Conservation (phyloP, 2,113 vertebrate species). For the Mohoua ochrocephala region DNA sequence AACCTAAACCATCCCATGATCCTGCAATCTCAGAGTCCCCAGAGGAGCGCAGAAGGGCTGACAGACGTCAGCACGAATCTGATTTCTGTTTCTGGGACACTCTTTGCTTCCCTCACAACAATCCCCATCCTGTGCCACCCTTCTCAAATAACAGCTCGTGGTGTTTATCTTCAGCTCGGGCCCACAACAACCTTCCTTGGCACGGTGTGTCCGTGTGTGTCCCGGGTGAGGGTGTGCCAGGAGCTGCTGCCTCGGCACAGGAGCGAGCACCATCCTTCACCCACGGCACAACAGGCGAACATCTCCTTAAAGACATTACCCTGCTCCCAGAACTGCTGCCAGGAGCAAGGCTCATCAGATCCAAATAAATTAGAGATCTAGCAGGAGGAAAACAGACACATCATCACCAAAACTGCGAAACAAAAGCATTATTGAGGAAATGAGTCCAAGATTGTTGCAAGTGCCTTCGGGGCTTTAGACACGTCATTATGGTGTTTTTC, state of each 20-base stretch:
- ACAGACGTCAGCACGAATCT: rapidly evolving
- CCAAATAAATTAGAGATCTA: background rate
- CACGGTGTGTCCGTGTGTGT: background rate
- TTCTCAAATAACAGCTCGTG: background rate
- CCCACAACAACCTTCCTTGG: background rate
- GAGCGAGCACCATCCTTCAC: background rate
- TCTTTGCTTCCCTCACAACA: background rate
- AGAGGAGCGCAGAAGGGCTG: rapidly evolving
- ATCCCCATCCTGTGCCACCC: background rate
- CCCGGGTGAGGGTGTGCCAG: background rate
- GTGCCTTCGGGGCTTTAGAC: background rate
- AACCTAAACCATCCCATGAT: background rate
- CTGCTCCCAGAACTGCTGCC: background rate
- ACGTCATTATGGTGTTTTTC: background rate
- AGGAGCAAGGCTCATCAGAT: background rate
- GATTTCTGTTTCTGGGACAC: background rate
- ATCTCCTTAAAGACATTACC: background rate
- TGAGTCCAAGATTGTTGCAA: background rate
- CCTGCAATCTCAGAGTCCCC: background rate
- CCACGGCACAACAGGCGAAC: background rate
- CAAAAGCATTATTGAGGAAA: background rate
- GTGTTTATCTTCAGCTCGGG: background rate
- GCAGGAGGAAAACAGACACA: background rate
- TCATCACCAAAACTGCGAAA: background rate
- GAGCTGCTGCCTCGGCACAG: background rate